Evolutionary conservation across 1,140 invertebrate genomes (phyloP).

Genomic region (Heliconius hermathena): DNA sequence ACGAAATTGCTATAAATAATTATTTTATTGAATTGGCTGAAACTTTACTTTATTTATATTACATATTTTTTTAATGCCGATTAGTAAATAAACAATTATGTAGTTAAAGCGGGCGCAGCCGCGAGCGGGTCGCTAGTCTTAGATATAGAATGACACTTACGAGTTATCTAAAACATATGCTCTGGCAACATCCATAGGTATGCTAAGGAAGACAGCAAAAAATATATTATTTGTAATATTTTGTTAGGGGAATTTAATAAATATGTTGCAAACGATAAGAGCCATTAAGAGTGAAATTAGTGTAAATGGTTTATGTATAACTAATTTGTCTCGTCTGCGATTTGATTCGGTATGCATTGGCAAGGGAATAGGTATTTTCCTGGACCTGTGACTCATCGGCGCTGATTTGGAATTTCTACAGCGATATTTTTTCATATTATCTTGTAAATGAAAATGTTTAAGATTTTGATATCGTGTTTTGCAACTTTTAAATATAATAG

Average conservation of each 20-base stretch:
- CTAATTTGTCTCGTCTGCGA: slow-evolving; percentile 30
- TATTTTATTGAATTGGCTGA: too few species aligned
- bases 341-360: slow-evolving; percentile 41
- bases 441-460: background rate
- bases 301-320: slow-evolving; percentile 25
- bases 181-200: slow-evolving; percentile 14
- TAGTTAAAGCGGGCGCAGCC: too few species aligned
- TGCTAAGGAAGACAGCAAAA: background rate
- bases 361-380: slow-evolving; percentile 56
- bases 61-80: too few species aligned
- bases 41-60: too few species aligned
- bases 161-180: slow-evolving; percentile 21
- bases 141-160: slow-evolving; percentile 12
- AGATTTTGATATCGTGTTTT: background rate
- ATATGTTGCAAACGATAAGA: background rate
- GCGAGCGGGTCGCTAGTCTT: too few species aligned
- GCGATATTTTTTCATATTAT: background rate
- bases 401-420: slow-evolving; percentile 22
- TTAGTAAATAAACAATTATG: too few species aligned
- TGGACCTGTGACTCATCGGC: slow-evolving; percentile 51
- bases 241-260: slow-evolving; percentile 17
- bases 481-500: too few species aligned
- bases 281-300: slow-evolving; percentile 25
- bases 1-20: too few species aligned
- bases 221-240: background rate